phyloP scores from a whole-genome alignment of 2,113 vertebrate species.

The Stercorarius parasiticus region DNA sequence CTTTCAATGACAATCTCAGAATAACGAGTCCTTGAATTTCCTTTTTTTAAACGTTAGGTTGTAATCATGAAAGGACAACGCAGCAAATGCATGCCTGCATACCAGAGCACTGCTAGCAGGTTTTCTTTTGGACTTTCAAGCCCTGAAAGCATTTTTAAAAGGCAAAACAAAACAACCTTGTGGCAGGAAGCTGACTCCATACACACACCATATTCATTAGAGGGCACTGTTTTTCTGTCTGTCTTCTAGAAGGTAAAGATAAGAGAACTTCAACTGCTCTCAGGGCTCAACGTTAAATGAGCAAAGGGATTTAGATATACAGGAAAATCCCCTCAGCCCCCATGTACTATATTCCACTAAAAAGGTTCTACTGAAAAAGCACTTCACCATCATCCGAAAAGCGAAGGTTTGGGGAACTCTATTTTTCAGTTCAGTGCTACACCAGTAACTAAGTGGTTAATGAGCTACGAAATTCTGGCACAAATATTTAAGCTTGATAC shows the following conservation, averaged over 20 bases:
- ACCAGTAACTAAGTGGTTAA: not conserved
- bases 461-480: not conserved
- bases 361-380: not conserved
- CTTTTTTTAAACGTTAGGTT: not conserved
- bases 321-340: not conserved
- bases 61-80: not conserved
- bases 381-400: not conserved
- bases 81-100: not conserved
- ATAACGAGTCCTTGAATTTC: not conserved
- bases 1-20: not conserved
- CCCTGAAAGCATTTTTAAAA: constrained; percentile 5
- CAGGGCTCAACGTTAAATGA: not conserved
- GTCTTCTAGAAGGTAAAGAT: not conserved
- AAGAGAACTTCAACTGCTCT: not conserved
- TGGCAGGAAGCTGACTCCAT: not conserved
- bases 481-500: not conserved
- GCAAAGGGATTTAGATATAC: not conserved
- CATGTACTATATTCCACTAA: not conserved
- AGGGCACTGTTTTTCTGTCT: constrained; percentile 66
- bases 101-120: not conserved
- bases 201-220: constrained; percentile 44
- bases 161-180: not conserved
- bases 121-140: constrained; percentile 13
- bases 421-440: not conserved
- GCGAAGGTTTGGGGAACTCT: not conserved